Conservation (phyloP, 2,888 invertebrate species). For the Pardosa pseudoannulata region DNA sequence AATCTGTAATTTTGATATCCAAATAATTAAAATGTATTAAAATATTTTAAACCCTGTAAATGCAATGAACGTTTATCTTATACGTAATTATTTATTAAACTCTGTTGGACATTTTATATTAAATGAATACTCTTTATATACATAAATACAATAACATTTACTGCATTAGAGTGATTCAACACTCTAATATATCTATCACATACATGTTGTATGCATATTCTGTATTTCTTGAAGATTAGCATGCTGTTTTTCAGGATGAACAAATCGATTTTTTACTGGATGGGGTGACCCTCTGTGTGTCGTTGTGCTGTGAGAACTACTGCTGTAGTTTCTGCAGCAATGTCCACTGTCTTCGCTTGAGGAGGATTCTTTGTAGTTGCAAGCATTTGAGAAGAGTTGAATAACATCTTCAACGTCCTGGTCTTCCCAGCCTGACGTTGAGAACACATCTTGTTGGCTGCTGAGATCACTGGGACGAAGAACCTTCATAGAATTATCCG, state of each 20-base stretch:
- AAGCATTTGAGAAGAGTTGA: constrained; percentile 40
- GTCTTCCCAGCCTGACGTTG: constrained; percentile 52
- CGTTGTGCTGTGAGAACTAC: constrained; percentile 31
- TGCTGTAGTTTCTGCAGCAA: constrained; percentile 46
- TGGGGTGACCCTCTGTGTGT: constrained; percentile 60
- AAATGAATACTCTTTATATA: no score
- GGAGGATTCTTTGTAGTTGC: not conserved
- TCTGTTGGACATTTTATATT: no score
- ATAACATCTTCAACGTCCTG: constrained; percentile 52
- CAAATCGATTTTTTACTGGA: constrained; percentile 59
- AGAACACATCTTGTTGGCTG: constrained; percentile 42
- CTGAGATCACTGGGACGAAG: constrained; percentile 64
- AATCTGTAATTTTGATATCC: no score
- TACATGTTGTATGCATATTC: constrained; percentile 29
- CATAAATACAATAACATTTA: no score
- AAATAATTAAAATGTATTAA: no score
- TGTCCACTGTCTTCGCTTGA: constrained; percentile 34
- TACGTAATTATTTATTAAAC: no score
- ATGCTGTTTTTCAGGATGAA: constrained; percentile 37
- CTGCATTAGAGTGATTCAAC: no score
- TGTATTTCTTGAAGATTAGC: not conserved
- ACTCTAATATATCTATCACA: no score
- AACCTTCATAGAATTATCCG: constrained; percentile 63
- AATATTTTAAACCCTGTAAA: no score
- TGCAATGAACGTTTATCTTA: no score